Evolutionary conservation across 2,797 vertebrate genomes (phyloP).

Genomic region (Semotilus atromaculatus): DNA sequence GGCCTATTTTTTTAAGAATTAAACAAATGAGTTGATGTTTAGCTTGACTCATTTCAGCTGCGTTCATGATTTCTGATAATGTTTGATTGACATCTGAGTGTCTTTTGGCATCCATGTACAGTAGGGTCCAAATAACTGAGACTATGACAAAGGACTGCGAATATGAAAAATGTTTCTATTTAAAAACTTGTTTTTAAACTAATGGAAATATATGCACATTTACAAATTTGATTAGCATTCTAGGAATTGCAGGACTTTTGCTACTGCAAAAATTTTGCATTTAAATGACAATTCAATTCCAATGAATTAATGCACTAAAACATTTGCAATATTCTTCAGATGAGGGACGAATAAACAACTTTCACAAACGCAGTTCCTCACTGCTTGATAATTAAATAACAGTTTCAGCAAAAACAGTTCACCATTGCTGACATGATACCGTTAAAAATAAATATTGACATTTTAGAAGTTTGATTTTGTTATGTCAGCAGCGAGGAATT

Average conservation of each 20-base stretch:
- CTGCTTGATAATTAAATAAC: too few relatives aligned
- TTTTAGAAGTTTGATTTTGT: neutral
- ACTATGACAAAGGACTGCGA: neutral
- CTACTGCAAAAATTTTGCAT: too few relatives aligned
- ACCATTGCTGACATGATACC: too few relatives aligned
- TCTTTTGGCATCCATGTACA: neutral
- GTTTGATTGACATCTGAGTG: neutral
- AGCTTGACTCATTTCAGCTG: neutral
- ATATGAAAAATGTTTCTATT: neutral
- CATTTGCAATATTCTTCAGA: neutral
- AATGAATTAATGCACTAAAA: neutral
- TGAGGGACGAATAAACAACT: neutral
- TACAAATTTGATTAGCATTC: neutral
- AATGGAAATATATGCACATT: neutral
- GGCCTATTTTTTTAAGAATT: too few relatives aligned
- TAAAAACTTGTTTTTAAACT: neutral
- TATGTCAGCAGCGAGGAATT: neutral
- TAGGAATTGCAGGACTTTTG: neutral
- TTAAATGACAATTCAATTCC: neutral
- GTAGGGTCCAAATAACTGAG: neutral
- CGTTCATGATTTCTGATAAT: neutral
- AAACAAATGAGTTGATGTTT: neutral
- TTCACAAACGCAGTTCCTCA: neutral
- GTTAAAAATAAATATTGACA: too few relatives aligned
- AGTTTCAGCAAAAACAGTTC: too few relatives aligned